Conservation (phyloP, 2,113 vertebrate genomes). For the Budorcas taxicolor region DNA sequence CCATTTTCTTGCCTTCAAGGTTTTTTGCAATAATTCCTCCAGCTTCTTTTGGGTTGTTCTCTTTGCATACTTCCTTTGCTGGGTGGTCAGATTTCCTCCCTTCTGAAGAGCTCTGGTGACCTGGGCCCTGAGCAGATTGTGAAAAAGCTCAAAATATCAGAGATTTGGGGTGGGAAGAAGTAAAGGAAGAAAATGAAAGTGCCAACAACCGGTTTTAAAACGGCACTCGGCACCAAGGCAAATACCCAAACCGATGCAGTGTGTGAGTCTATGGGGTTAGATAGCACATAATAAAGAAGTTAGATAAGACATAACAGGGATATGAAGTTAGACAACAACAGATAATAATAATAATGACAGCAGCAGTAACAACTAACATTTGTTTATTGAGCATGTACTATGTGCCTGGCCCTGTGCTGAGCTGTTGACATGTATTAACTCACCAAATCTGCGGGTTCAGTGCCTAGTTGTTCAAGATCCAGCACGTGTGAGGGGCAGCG, state of each 20-base stretch:
- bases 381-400: neutral
- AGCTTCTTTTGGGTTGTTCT: constrained; percentile 70
- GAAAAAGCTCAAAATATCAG: constrained; percentile 30
- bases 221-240: neutral
- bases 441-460: neutral
- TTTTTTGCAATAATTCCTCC: constrained; percentile 61
- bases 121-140: constrained; percentile 45
- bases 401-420: neutral
- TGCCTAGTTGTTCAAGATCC: neutral
- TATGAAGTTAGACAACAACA: neutral
- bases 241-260: neutral
- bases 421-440: neutral
- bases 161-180: constrained; percentile 18
- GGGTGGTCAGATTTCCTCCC: constrained; percentile 65
- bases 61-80: constrained; percentile 42
- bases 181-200: neutral
- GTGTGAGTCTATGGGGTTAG: neutral
- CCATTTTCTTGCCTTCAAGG: constrained; percentile 73
- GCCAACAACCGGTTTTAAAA: neutral
- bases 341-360: neutral
- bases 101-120: constrained; percentile 61
- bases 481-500: too few species aligned
- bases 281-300: neutral
- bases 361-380: neutral
- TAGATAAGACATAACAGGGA: neutral